phyloP scores from a whole-genome alignment of 2,888 invertebrate genomes.

The Barypeithes pellucidus region DNA sequence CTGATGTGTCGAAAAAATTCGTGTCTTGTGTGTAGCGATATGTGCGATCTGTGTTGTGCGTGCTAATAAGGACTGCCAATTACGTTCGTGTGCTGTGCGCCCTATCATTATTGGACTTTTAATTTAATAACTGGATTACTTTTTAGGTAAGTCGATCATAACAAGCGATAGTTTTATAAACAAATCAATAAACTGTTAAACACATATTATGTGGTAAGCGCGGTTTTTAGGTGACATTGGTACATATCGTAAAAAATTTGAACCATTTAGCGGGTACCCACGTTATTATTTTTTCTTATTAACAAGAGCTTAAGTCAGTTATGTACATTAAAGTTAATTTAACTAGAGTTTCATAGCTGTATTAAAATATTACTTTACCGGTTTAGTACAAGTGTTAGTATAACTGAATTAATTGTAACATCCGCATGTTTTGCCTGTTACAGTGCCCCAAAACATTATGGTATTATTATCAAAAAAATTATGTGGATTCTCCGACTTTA shows the following conservation, averaged over 20 bases:
- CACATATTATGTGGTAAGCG: constrained; percentile 10
- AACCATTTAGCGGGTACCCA: constrained; percentile 21
- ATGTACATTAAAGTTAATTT: constrained; percentile 36
- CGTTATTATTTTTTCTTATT: constrained; percentile 44
- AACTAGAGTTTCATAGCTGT: constrained; percentile 21
- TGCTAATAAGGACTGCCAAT: constrained; percentile 55
- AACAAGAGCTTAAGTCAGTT: constrained; percentile 36
- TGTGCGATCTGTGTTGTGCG: constrained; percentile 57
- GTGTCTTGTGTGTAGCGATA: constrained; percentile 53
- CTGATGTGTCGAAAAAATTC: constrained; percentile 52
- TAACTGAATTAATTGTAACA: constrained; percentile 43
- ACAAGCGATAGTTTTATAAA: constrained; percentile 11
- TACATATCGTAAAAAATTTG: constrained; percentile 25
- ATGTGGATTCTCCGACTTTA: too few species aligned
- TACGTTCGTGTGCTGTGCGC: constrained; percentile 46
- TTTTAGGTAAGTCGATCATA: constrained; percentile 40
- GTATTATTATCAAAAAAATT: neutral
- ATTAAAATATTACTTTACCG: constrained; percentile 38
- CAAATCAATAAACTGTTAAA: constrained; percentile 16
- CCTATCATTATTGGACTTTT: constrained; percentile 45
- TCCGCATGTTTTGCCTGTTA: constrained; percentile 6
- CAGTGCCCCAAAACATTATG: neutral
- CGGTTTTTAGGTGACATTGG: constrained; percentile 8
- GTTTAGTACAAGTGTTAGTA: constrained; percentile 38
- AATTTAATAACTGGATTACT: constrained; percentile 44